Percentiles rank a stretch among this genome's conserved stretches.
Conservation (phyloP, 2,888 invertebrate species). For the Trachelus stipa region DNA sequence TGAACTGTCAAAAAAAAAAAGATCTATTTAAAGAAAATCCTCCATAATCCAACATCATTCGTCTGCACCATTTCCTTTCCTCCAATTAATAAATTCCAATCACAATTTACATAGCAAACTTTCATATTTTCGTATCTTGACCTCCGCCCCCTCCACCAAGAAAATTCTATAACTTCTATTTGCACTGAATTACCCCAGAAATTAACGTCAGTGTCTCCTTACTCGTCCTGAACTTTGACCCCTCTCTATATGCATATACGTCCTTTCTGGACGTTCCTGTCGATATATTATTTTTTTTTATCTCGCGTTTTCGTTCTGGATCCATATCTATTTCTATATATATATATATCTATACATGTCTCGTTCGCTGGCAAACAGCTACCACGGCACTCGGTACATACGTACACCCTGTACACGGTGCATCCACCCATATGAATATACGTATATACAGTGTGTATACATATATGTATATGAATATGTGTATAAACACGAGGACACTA, state of each 20-base stretch:
- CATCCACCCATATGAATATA: slow-evolving; percentile 1
- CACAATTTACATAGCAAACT: not conserved
- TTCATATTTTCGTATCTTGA: not conserved
- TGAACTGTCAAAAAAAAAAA: not conserved
- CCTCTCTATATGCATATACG: not conserved
- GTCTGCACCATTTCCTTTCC: too few relatives aligned
- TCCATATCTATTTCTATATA: too few relatives aligned
- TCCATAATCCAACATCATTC: too few relatives aligned
- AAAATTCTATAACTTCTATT: not conserved
- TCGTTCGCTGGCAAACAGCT: not conserved
- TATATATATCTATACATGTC: not conserved
- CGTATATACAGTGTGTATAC: not conserved
- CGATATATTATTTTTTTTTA: not conserved
- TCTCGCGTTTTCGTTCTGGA: too few relatives aligned
- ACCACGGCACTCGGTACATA: too few relatives aligned
- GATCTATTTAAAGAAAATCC: not conserved
- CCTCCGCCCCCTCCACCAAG: not conserved
- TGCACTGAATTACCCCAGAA: not conserved
- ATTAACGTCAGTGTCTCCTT: not conserved
- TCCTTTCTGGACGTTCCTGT: not conserved
- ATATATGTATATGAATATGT: not conserved
- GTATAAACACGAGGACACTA: slow-evolving; percentile 19
- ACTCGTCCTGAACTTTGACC: not conserved
- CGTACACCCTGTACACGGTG: not conserved
- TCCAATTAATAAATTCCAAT: not conserved